Evolutionary conservation across 2,888 invertebrate species (phyloP).

Genomic region (Diaprepes abbreviatus): DNA sequence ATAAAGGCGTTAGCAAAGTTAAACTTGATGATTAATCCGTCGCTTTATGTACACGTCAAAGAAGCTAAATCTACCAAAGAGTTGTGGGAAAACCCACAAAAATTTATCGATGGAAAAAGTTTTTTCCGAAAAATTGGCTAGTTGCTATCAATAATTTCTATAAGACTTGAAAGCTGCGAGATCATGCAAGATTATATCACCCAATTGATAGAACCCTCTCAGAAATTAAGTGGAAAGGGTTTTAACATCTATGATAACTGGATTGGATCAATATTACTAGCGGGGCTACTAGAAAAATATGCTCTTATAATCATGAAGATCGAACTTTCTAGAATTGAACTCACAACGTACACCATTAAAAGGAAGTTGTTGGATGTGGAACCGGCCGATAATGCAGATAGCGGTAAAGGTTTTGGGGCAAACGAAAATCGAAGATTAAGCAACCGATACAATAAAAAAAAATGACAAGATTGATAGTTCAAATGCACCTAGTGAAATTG

Average conservation of each 20-base stretch:
- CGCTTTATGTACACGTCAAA: constrained; percentile 54
- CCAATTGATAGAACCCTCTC: constrained; percentile 55
- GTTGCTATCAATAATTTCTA: constrained; percentile 53
- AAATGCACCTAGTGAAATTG: no score
- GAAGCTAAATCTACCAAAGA: constrained; percentile 25
- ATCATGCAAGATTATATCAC: constrained; percentile 56
- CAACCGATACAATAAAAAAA: no score
- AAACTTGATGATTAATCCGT: constrained; percentile 55
- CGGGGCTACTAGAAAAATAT: constrained; percentile 54
- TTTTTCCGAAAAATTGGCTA: constrained; percentile 51
- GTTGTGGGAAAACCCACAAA: constrained; percentile 19
- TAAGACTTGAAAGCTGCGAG: constrained; percentile 53
- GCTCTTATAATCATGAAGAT: constrained; percentile 54
- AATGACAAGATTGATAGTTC: no score
- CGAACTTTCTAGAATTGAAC: constrained; percentile 52
- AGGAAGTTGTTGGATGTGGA: constrained; percentile 52
- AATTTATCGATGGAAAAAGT: constrained; percentile 4
- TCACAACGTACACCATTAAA: constrained; percentile 56
- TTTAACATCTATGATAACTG: constrained; percentile 56
- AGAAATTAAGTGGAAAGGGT: constrained; percentile 54
- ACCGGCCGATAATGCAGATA: background rate
- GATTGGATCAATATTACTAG: constrained; percentile 55
- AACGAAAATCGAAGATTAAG: no score
- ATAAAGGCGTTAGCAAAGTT: constrained; percentile 57
- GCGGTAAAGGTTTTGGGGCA: no score